Evolutionary conservation across 2,797 vertebrate genomes (phyloP).

Genomic region (Platalea minor): DNA sequence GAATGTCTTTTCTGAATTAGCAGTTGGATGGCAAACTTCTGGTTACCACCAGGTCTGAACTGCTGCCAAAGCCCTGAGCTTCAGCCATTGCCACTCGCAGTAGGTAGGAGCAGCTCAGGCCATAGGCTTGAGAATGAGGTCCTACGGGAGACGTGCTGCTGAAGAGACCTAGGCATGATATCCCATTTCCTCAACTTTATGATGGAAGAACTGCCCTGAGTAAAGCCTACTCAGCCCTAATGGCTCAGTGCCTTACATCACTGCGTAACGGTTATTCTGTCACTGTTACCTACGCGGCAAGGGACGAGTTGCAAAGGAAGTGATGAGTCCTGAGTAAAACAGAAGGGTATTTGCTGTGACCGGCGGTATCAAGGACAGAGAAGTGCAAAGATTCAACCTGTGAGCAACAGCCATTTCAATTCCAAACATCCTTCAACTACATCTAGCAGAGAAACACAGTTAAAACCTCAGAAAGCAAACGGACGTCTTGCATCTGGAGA

Average conservation of each 20-base stretch:
- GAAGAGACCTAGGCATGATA: accelerated
- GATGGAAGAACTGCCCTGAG: background rate
- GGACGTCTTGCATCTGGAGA: background rate
- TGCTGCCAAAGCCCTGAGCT: background rate
- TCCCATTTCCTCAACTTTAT: background rate
- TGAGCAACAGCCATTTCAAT: background rate
- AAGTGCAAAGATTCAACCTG: background rate
- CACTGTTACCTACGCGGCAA: background rate
- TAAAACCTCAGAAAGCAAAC: background rate
- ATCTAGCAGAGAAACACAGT: slow-evolving; percentile 39
- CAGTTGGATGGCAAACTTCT: background rate
- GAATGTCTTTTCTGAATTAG: background rate
- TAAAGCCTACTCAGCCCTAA: background rate
- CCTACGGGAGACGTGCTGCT: background rate
- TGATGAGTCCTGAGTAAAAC: background rate
- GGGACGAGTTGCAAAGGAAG: background rate
- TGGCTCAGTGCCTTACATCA: slow-evolving; percentile 68
- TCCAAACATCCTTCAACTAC: background rate
- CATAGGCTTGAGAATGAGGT: background rate
- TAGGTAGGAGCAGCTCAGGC: background rate
- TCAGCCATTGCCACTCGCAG: background rate
- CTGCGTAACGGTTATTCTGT: background rate
- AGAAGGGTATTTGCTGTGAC: background rate
- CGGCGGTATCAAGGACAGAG: background rate
- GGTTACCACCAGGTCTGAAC: background rate